A percentile compares a stretch with the other conserved stretches of the same genome.
Conservation (phyloP, 2,888 invertebrate species). For the Argynnis bischoffii region DNA sequence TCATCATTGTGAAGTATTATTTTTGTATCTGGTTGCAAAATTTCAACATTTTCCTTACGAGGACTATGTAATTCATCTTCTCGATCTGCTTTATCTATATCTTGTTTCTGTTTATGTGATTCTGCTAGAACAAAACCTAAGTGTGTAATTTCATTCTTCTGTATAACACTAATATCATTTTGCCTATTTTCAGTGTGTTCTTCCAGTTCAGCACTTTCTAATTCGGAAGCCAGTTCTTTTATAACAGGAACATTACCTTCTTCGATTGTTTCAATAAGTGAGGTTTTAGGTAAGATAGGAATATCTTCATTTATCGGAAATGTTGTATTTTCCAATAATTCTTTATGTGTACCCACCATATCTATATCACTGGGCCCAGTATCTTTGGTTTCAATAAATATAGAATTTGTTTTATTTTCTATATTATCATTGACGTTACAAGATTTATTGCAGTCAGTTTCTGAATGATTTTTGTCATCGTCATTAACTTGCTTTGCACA, state of each 20-base stretch:
- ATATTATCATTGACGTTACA: slow-evolving; percentile 1
- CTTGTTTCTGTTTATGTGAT: background rate
- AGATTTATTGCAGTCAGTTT: background rate
- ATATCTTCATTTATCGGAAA: slow-evolving; percentile 1
- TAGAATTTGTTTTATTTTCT: background rate
- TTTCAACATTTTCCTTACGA: background rate
- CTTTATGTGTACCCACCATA: background rate
- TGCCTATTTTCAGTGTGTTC: background rate
- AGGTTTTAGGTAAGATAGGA: slow-evolving; percentile 1
- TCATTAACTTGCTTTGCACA: background rate
- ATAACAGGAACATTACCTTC: slow-evolving; percentile 15
- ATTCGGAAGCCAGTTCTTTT: background rate
- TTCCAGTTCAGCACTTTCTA: background rate
- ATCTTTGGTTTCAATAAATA: background rate
- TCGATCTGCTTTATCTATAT: background rate
- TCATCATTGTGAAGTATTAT: background rate
- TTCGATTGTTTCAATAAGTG: slow-evolving; percentile 1
- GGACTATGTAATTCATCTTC: background rate
- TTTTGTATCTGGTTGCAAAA: background rate
- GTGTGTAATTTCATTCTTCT: background rate
- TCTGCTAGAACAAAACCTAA: background rate
- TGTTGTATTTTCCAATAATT: background rate
- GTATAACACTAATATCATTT: slow-evolving; percentile 13
- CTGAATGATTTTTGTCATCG: background rate
- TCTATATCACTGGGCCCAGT: background rate